Evolutionary conservation across 2,888 invertebrate genomes (phyloP).

Genomic region (Rhamnusium bicolor): DNA sequence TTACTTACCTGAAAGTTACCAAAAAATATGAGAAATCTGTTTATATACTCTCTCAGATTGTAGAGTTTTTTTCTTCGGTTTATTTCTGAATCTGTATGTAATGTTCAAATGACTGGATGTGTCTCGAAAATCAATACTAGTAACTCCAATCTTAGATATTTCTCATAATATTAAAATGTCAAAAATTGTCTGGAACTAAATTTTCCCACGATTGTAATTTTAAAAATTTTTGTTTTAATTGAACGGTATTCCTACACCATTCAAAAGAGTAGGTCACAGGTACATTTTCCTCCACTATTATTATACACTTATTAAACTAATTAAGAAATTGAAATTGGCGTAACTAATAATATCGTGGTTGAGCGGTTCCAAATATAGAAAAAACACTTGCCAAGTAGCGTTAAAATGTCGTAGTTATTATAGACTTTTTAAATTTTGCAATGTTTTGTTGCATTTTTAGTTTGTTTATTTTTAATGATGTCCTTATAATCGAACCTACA

Average conservation of each 20-base stretch:
- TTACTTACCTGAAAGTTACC: too few relatives aligned
- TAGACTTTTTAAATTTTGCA: not conserved
- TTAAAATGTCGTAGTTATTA: conserved; percentile 9
- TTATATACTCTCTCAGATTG: too few relatives aligned
- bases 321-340: conserved; percentile 23
- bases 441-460: not conserved
- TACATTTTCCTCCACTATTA: conserved; percentile 6
- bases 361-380: conserved; percentile 18
- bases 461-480: not conserved
- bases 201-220: not conserved
- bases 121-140: too few relatives aligned
- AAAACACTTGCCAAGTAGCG: not conserved
- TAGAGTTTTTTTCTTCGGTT: too few relatives aligned
- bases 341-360: conserved; percentile 14
- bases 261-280: conserved; percentile 24
- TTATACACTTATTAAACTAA: conserved; percentile 17
- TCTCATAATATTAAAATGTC: too few relatives aligned
- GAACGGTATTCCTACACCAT: not conserved
- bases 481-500: too few relatives aligned
- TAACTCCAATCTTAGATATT: too few relatives aligned
- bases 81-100: too few relatives aligned
- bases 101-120: too few relatives aligned
- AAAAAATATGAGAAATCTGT: too few relatives aligned
- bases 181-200: not conserved
- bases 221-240: not conserved